Percentiles rank a stretch among this genome's conserved stretches.
phyloP scores from a whole-genome alignment of 2,888 invertebrate genomes.

The Phengaris alcon region DNA sequence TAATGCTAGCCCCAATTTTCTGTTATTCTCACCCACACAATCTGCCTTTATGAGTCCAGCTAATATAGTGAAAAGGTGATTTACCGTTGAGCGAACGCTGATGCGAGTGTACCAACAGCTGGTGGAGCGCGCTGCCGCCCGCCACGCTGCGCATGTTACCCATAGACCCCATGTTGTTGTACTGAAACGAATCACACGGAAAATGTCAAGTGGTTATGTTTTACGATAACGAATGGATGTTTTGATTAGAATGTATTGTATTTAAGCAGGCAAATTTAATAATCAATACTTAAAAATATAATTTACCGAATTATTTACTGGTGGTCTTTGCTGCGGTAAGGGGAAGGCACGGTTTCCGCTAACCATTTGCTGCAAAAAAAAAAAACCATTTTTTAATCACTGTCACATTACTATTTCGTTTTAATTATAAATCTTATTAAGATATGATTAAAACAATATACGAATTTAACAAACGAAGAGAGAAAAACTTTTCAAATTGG shows the following conservation, averaged over 20 bases:
- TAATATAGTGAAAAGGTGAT: background rate
- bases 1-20: no score
- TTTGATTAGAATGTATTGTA: no score
- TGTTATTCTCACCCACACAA: no score
- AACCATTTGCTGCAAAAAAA: slow-evolving; percentile 55
- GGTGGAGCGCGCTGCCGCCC: slow-evolving; percentile 74
- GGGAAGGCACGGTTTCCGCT: slow-evolving; percentile 60
- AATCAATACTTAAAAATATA: background rate
- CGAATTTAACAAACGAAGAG: no score
- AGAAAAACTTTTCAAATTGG: no score
- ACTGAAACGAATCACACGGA: slow-evolving; percentile 43
- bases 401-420: no score
- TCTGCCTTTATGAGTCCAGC: no score
- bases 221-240: no score
- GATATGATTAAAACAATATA: no score
- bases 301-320: slow-evolving; percentile 59
- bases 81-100: slow-evolving; percentile 70
- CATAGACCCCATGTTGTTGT: slow-evolving; percentile 49
- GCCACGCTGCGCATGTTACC: slow-evolving; percentile 46
- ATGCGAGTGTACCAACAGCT: slow-evolving; percentile 73
- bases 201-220: no score
- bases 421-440: no score
- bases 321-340: slow-evolving; percentile 62
- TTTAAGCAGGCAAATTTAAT: no score
- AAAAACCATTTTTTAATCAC: background rate